A percentile compares a stretch with the other conserved stretches of the same genome.
Evolutionary conservation across 2,797 vertebrate genomes (phyloP).

Genomic region (Steatocranus sp.): DNA sequence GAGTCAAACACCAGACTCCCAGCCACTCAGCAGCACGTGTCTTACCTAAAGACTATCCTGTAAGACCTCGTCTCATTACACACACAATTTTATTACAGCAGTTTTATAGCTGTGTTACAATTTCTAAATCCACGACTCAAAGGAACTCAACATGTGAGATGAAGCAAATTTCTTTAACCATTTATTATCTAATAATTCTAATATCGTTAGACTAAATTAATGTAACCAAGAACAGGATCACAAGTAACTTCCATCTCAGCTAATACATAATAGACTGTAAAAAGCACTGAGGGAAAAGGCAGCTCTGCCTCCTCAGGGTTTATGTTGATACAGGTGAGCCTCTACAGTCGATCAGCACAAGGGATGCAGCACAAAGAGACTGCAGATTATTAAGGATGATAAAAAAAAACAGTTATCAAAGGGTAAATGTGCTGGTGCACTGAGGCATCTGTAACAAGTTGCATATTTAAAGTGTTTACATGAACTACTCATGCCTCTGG

Average conservation of each 20-base stretch:
- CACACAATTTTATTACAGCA: neutral
- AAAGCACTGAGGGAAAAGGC: neutral
- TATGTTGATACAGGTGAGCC: neutral
- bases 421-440: neutral
- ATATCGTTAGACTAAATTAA: neutral
- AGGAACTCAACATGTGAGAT: neutral
- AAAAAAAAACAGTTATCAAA: neutral
- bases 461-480: neutral
- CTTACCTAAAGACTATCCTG: constrained; percentile 89
- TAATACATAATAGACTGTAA: neutral
- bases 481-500: neutral
- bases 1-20: constrained; percentile 63
- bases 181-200: neutral
- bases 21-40: constrained; percentile 65
- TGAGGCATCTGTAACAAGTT: accelerated
- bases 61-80: constrained; percentile 57
- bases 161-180: neutral
- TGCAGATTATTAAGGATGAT: neutral
- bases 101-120: neutral
- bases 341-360: neutral
- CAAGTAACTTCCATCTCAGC: neutral
- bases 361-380: neutral
- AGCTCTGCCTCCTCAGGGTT: neutral
- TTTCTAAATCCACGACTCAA: neutral
- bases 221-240: neutral